Conservation (phyloP, 2,888 invertebrate genomes). For the Thysanoteuthis rhombus region DNA sequence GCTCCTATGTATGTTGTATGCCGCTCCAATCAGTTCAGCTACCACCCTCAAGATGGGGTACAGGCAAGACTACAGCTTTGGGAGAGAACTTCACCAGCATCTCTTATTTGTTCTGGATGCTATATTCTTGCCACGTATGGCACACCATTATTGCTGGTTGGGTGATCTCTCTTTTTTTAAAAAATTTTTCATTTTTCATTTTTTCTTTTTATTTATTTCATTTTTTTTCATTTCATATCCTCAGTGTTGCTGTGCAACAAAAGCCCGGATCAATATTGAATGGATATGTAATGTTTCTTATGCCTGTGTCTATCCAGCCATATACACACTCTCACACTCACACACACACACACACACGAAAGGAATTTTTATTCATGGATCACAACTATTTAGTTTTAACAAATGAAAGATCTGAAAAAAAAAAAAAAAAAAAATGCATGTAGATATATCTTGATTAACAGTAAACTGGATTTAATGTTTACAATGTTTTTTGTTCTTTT, state of each 20-base stretch:
- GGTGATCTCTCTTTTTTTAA: not conserved
- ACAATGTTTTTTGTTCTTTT: not conserved
- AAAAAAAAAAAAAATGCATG: not conserved
- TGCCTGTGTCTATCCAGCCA: not conserved
- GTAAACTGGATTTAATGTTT: not conserved
- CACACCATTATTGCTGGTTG: not conserved
- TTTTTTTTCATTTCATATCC: not conserved
- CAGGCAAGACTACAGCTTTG: not conserved
- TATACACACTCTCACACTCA: too few species aligned
- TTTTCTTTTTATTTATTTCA: too few species aligned
- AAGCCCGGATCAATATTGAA: not conserved
- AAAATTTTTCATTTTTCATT: too few species aligned
- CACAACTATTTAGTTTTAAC: not conserved
- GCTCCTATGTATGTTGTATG: not conserved
- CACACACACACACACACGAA: not conserved
- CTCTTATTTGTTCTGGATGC: not conserved
- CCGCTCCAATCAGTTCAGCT: too few species aligned
- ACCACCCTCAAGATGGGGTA: not conserved
- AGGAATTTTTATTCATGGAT: not conserved
- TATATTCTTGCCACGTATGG: not conserved
- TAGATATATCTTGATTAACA: not conserved
- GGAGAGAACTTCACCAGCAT: not conserved
- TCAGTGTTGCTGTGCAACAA: not conserved
- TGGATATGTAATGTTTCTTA: not conserved
- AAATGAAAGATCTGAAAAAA: not conserved